Evolutionary conservation across 2,113 vertebrate species (phyloP), one percentile per base, ranked within the genome.

Genomic region (Amazona vittata): DNA sequence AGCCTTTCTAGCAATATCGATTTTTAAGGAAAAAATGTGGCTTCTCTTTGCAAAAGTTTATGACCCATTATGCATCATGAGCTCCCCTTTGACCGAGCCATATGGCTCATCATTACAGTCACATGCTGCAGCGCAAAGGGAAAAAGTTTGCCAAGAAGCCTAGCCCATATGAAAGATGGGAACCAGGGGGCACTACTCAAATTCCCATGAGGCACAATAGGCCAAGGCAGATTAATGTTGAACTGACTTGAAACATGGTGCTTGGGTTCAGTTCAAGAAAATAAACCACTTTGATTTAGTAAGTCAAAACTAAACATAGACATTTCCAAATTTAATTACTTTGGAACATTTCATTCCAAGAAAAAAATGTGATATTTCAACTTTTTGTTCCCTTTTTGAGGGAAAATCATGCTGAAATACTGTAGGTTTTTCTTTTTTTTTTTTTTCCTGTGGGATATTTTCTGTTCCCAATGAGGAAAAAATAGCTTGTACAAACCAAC

Each of bases 251-350:
- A 95, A 94, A 82, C 60, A 44, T 26, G 62, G 65, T 1, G 0
- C 22, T 81, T 93, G 94, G 86, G 62, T 35, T 63, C 69, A 44
- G 62, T 86, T 92, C 92, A 86, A 96, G 76, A 75, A 94, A 93
- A 91, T 85, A 73, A 95, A 90, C 4, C 52, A 20, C 49, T 95
- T 91, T 68, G 76, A 96, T 94, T 95, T 89, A 96, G 57, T 75
- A 75, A 84, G 76, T 79, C 41, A 75, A 92, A 94, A 82, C 52
- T 94, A 91, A 93, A 96, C 44, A 79, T 57, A 92, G 90, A 53
- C 77, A 24, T 95, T 92, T 92, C 80, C 62, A 89, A 94, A 95
- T 35, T 75, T 76, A 95, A 90, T 96, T 96, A 92, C 90, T 95
- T 93, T 78, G 39, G 83, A 92, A 92, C 80, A 49, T 84, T 89